A percentile compares a stretch with the other conserved stretches of the same genome.
phyloP scores from a whole-genome alignment of 2,797 vertebrate genomes.

The Chelon auratus region DNA sequence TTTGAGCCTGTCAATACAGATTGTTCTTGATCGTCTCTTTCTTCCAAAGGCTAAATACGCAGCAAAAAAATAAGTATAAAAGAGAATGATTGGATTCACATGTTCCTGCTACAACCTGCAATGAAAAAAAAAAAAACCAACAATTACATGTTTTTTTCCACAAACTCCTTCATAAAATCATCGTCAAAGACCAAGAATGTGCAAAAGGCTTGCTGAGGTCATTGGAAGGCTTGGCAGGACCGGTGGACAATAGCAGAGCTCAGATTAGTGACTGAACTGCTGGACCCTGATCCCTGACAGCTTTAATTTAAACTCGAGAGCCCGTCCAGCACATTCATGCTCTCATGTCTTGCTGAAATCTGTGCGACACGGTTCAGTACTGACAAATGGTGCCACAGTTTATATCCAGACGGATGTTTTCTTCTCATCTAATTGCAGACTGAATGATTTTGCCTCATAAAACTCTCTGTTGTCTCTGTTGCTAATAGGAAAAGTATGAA shows the following conservation, averaged over 20 bases:
- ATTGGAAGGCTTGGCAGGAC: slow-evolving; percentile 44
- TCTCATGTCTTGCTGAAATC: neutral
- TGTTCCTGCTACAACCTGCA: slow-evolving; percentile 24
- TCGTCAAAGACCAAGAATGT: slow-evolving; percentile 28
- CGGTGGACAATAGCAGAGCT: slow-evolving; percentile 43
- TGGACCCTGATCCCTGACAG: slow-evolving; percentile 32
- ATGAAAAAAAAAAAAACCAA: slow-evolving; percentile 31
- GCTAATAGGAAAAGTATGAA: slow-evolving; percentile 86
- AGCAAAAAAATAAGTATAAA: neutral
- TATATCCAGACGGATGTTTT: neutral
- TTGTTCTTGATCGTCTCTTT: neutral
- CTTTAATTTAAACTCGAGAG: slow-evolving; percentile 17
- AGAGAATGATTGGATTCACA: slow-evolving; percentile 25
- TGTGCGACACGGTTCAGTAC: neutral
- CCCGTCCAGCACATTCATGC: no score
- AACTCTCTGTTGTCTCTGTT: slow-evolving; percentile 41
- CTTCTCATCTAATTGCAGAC: neutral
- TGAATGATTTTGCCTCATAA: slow-evolving; percentile 12
- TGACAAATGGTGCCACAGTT: neutral
- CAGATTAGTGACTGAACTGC: slow-evolving; percentile 31
- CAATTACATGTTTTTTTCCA: slow-evolving; percentile 51
- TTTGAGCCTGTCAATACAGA: neutral
- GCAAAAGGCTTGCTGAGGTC: slow-evolving; percentile 35
- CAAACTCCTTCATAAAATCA: slow-evolving; percentile 31
- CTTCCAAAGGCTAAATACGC: neutral